Conservation (phyloP, 2,888 invertebrate species). For the Pandemis corylana region DNA sequence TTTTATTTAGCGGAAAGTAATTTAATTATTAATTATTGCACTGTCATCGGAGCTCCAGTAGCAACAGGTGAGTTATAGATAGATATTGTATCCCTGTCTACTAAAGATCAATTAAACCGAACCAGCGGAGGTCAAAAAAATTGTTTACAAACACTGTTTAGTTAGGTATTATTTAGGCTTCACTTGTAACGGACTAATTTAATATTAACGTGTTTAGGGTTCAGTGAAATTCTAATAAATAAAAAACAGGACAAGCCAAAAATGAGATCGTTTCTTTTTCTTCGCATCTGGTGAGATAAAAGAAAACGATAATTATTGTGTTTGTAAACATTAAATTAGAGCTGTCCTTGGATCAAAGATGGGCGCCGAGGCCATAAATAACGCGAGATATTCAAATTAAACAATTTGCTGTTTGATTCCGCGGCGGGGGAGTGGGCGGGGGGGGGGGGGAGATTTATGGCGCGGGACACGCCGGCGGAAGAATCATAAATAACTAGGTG, state of each 20-base stretch:
- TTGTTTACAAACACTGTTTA: no score
- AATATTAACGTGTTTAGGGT: background rate
- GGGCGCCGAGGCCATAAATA: slow-evolving; percentile 28
- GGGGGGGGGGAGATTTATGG: slow-evolving; percentile 16
- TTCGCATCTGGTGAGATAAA: slow-evolving; percentile 24
- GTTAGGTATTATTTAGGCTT: no score
- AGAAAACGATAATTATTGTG: slow-evolving; percentile 35
- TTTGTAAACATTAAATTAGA: slow-evolving; percentile 36
- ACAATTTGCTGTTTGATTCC: slow-evolving; percentile 36
- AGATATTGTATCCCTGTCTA: no score
- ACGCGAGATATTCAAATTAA: slow-evolving; percentile 34
- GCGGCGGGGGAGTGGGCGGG: background rate
- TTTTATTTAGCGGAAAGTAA: no score
- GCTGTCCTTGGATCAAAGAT: slow-evolving; percentile 35
- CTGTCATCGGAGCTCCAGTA: no score
- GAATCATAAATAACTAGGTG: background rate
- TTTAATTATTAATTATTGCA: no score
- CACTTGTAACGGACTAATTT: no score
- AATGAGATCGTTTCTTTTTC: slow-evolving; percentile 6
- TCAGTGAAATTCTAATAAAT: background rate
- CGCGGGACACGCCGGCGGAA: background rate
- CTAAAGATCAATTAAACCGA: no score
- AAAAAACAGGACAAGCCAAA: no score
- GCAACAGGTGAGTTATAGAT: no score
- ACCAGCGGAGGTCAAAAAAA: no score